Conservation (phyloP, 23 tunicate species). For the Ascidia mentula region DNA sequence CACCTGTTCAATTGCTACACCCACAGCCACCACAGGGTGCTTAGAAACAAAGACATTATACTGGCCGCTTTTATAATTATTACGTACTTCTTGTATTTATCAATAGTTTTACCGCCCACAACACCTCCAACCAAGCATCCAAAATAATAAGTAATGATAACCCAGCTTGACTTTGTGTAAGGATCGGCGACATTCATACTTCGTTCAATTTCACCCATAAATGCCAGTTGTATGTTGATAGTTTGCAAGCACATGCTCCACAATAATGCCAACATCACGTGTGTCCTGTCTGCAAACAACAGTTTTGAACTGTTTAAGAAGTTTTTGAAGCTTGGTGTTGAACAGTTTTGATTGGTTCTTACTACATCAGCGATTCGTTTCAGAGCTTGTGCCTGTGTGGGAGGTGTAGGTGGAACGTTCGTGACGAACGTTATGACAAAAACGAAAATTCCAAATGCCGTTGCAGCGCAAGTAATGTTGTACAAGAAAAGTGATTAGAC, state of each 20-base stretch:
- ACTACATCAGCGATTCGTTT: neutral
- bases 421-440: neutral
- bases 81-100: neutral
- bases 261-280: neutral
- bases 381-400: neutral
- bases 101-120: neutral
- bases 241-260: neutral
- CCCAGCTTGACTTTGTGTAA: neutral
- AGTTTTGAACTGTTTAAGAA: neutral
- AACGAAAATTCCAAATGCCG: neutral
- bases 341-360: neutral
- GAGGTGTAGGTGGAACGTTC: neutral
- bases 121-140: neutral
- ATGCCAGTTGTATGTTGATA: neutral
- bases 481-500: neutral
- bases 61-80: neutral
- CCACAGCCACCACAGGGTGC: neutral
- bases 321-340: neutral
- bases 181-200: neutral
- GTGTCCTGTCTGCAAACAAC: neutral
- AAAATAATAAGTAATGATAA: neutral
- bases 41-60: neutral
- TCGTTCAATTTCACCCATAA: neutral
- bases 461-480: neutral
- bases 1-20: neutral